These are phyloP conservation scores for Philereme vetulata DNA, from an alignment of 2,888 invertebrate genomes.

Conservation along the genomic window DNA sequence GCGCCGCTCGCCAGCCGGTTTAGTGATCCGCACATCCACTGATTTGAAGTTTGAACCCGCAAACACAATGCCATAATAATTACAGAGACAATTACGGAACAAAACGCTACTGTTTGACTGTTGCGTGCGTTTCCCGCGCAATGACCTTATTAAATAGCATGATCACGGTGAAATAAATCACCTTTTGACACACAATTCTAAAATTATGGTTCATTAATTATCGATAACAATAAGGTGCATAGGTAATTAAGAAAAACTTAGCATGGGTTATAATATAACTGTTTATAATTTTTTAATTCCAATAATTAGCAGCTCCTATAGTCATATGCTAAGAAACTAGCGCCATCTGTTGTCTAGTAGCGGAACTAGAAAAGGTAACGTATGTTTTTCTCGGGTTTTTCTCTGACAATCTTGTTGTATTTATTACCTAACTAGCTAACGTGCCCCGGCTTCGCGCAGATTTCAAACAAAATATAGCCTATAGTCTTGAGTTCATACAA, in stretches of 20 bases:
- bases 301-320: no score
- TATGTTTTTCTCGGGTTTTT: neutral
- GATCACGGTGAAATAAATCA: conserved; percentile 20
- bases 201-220: no score
- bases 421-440: no score
- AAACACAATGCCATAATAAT: conserved; percentile 76
- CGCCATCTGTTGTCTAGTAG: conserved; percentile 37
- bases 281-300: no score
- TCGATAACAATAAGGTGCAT: no score
- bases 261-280: no score
- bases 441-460: no score
- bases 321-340: neutral
- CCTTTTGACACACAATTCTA: conserved; percentile 7
- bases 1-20: conserved; percentile 68
- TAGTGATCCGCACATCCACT: conserved; percentile 38
- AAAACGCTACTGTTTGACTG: conserved; percentile 56
- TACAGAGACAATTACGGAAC: conserved; percentile 70
- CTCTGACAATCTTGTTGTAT: no score
- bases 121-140: conserved; percentile 49
- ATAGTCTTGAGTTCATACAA: no score
- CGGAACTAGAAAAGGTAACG: conserved; percentile 1
- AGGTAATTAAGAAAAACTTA: no score
- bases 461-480: no score
- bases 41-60: conserved; percentile 43
- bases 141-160: conserved; percentile 42